phyloP scores from a whole-genome alignment of 2,113 vertebrate genomes.

The Lota lota region DNA sequence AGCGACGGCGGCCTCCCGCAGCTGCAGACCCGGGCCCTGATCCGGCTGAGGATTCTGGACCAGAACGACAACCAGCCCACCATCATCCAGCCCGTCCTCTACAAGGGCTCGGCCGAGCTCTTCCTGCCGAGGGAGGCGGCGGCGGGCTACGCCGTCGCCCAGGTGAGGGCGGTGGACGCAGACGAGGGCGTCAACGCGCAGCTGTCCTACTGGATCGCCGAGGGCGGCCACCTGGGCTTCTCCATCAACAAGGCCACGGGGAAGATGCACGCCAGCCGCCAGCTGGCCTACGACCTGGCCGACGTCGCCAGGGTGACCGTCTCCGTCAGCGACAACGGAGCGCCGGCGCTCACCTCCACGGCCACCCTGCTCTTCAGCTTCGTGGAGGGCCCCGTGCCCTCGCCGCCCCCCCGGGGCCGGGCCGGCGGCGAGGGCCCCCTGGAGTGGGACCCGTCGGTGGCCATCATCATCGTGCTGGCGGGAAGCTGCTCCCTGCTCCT shows the following conservation, averaged over 20 bases:
- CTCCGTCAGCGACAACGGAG: constrained; percentile 82
- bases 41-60: constrained; percentile 87
- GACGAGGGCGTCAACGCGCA: constrained; percentile 87
- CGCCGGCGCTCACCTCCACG: constrained; percentile 81
- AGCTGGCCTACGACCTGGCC: constrained; percentile 82
- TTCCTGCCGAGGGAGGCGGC: constrained; percentile 83
- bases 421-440: constrained; percentile 64
- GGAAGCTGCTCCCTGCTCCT: constrained; percentile 92
- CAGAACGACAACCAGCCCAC: constrained; percentile 91
- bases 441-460: constrained; percentile 88
- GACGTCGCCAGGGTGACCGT: constrained; percentile 81
- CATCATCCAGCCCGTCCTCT: constrained; percentile 80
- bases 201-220: constrained; percentile 82
- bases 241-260: constrained; percentile 83
- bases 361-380: constrained; percentile 85
- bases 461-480: constrained; percentile 88
- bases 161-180: constrained; percentile 85
- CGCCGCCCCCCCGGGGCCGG: constrained; percentile 67
- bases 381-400: constrained; percentile 73
- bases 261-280: constrained; percentile 80
- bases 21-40: constrained; percentile 84
- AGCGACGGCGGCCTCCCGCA: constrained; percentile 87
- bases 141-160: constrained; percentile 81
- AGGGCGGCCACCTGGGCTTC: constrained; percentile 81
- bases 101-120: constrained; percentile 86